Conservation (phyloP, 2,113 vertebrate species). For the Excalfactoria chinensis region DNA sequence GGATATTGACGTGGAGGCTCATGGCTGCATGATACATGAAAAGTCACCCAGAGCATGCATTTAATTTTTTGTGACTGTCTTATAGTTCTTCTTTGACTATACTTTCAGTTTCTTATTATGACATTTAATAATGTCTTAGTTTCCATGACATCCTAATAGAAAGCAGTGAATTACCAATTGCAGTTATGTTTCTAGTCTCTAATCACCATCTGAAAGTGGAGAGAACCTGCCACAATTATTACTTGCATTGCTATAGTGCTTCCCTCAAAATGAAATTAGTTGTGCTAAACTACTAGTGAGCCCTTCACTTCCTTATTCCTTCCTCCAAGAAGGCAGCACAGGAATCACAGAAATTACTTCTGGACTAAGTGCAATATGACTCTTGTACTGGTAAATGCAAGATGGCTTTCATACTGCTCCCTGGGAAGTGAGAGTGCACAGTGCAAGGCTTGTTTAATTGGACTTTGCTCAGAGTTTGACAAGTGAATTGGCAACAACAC, state of each 20-base stretch:
- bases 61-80: not conserved
- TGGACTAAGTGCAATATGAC: not conserved
- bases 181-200: not conserved
- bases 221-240: not conserved
- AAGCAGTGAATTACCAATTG: not conserved
- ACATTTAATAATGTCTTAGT: not conserved
- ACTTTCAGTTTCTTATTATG: not conserved
- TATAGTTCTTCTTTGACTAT: not conserved
- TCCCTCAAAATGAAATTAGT: not conserved
- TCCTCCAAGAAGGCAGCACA: not conserved
- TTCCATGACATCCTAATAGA: not conserved
- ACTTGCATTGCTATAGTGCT: not conserved
- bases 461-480: conserved; percentile 55
- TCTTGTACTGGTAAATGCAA: not conserved
- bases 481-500: conserved; percentile 15
- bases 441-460: conserved; percentile 48
- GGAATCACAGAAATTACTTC: not conserved
- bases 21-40: not conserved
- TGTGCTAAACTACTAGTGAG: not conserved
- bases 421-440: not conserved
- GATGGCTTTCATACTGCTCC: not conserved
- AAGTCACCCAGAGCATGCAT: not conserved
- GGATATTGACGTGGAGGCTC: not conserved
- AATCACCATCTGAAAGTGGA: not conserved
- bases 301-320: not conserved